These are phyloP conservation scores for Muscina levida DNA, from an alignment of 2,888 invertebrate genomes.

Conservation along the genomic window DNA sequence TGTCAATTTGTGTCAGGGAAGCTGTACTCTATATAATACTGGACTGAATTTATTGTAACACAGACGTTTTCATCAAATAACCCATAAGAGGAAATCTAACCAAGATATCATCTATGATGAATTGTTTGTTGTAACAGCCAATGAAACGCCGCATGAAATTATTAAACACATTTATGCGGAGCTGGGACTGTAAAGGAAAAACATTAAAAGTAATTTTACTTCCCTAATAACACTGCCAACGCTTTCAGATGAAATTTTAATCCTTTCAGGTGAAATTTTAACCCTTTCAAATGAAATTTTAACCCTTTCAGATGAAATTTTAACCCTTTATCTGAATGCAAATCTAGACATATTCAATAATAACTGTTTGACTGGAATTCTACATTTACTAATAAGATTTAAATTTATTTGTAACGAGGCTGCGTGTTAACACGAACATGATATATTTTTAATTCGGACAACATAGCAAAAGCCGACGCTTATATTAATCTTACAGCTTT, in stretches of 20 bases:
- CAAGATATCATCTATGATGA: conserved; percentile 73
- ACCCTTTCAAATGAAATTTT: too few relatives aligned
- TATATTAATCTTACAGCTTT: conserved; percentile 75
- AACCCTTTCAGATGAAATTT: too few relatives aligned
- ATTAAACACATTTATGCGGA: conserved; percentile 74
- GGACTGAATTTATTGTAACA: too few relatives aligned
- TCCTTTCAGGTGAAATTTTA: too few relatives aligned
- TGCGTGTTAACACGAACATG: conserved; percentile 79
- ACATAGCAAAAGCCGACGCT: conserved; percentile 79
- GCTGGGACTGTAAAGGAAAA: conserved; percentile 77
- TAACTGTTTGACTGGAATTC: too few relatives aligned
- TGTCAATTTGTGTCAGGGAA: conserved; percentile 45
- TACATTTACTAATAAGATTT: too few relatives aligned
- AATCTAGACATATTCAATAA: too few relatives aligned
- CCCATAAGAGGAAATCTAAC: conserved; percentile 69
- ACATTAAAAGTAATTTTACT: too few relatives aligned
- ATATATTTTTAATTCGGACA: conserved; percentile 73
- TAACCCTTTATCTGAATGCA: too few relatives aligned
- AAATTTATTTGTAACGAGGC: conserved; percentile 76
- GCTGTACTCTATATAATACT: conserved; percentile 25
- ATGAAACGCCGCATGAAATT: conserved; percentile 75
- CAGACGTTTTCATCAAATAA: conserved; percentile 74
- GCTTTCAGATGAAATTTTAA: too few relatives aligned
- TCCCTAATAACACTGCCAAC: too few relatives aligned
- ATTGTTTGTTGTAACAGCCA: conserved; percentile 75